Evolutionary conservation across 2,797 vertebrate species (phyloP), one percentile per base, ranked within the genome.

Genomic region (Toxotes lorentzi): DNA sequence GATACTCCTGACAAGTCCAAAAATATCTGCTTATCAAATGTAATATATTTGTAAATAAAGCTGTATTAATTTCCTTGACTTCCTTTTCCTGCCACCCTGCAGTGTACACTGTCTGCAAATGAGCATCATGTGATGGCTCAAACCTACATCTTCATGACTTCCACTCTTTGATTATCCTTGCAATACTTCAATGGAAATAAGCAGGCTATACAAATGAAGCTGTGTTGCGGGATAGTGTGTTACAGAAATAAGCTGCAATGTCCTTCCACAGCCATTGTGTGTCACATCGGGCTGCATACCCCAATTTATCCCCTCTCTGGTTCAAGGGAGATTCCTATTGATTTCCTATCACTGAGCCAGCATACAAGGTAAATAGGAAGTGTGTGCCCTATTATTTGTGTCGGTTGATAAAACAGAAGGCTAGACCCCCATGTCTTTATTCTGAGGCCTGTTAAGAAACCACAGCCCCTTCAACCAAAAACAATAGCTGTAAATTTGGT

Each of bases 361-460:
- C 86, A 83, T 89, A 85, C 79, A 84, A 89, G 87, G 89, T 93
- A 94, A 94, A 93, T 89, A 92, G 91, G 91, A 93, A 93, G 88
- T 84, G 81, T 77, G 88, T 74, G 84, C 48, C 87, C 87, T 88
- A 90, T 94, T 92, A 90, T 92, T 90, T 86, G 72, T 88, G 78
- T 83, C 19, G 8, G 61, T 70, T 90, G 80, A 91, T 87, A 81
- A 91, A 92, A 86, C 70, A 79, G 72, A 85, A 85, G 77, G 68
- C 70, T 65, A 24, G 73, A 82, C 78, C 86, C 75, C 66, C 41
- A 60, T 43, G 82, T 90, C 89, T 91, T 92, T 83, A 91, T 93
- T 84, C 64, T 4, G 10, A 41, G 65, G 32, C 19, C 53, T 60
- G 34, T 64, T 81, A 65, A 79, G 40, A 56, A 81, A 27, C 57